Evolutionary conservation across 2,797 vertebrate genomes (phyloP).

Genomic region (Pagetopsis macropterus): DNA sequence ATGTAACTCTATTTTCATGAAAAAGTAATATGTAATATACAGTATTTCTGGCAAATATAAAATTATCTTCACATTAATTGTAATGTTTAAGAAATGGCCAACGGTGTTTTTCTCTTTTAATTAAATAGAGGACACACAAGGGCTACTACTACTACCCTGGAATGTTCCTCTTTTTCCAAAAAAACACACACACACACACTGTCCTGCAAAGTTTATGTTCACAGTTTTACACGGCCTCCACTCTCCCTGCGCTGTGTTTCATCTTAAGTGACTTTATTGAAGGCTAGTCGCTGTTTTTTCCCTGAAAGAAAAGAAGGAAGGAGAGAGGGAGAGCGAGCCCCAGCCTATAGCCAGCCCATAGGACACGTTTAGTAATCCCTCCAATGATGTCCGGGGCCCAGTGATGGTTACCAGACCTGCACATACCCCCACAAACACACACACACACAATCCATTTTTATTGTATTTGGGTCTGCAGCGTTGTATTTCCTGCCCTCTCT

Average conservation of each 20-base stretch:
- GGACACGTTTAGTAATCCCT: constrained; percentile 92
- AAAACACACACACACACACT: constrained; percentile 2
- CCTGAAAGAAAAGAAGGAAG: constrained; percentile 73
- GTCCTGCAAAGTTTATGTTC: constrained; percentile 30
- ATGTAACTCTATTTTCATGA: not conserved
- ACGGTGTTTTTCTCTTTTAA: not conserved
- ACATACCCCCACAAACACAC: constrained; percentile 83
- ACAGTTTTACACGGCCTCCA: constrained; percentile 39
- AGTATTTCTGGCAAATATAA: not conserved
- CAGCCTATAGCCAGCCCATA: constrained; percentile 80
- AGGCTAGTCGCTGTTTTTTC: constrained; percentile 79
- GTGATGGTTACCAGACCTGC: constrained; percentile 92
- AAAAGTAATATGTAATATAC: not conserved
- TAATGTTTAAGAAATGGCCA: constrained; percentile 1
- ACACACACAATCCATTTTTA: constrained; percentile 94
- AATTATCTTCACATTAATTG: not conserved
- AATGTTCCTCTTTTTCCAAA: not conserved
- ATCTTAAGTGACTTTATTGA: constrained; percentile 81
- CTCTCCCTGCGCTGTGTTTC: constrained; percentile 63
- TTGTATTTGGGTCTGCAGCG: constrained; percentile 94
- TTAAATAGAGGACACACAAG: not conserved
- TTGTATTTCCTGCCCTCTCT: constrained; percentile 97
- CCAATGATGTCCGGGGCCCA: constrained; percentile 90
- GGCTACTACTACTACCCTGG: not conserved
- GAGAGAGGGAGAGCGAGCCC: constrained; percentile 61